These are phyloP conservation scores for Myotis vivesi DNA, from an alignment of 2,797 vertebrate species.

Conservation along the genomic window DNA sequence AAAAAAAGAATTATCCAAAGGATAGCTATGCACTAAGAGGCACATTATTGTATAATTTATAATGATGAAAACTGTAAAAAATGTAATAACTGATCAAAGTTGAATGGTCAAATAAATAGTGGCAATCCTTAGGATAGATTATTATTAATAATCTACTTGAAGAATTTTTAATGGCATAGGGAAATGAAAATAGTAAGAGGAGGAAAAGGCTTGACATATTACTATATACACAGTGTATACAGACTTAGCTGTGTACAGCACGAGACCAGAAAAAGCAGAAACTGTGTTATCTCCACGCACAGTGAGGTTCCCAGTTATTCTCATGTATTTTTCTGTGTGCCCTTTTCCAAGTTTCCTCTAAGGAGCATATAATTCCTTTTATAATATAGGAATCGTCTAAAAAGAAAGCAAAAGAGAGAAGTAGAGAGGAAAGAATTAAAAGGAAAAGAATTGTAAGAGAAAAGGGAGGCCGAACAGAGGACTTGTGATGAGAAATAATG, in stretches of 20 bases:
- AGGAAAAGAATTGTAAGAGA: neutral
- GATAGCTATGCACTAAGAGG: neutral
- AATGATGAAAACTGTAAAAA: neutral
- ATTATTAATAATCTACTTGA: neutral
- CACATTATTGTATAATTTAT: neutral
- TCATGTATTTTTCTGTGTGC: neutral
- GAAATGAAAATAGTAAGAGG: neutral
- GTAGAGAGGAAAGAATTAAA: neutral
- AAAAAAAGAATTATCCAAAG: neutral
- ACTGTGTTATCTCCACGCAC: neutral
- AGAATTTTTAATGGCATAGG: neutral
- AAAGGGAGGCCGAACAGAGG: neutral
- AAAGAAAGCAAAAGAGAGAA: neutral
- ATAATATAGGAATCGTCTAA: neutral
- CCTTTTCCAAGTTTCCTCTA: neutral
- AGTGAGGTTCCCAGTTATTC: neutral
- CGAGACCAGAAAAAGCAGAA: neutral
- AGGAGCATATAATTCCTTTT: neutral
- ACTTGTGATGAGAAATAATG: accelerated
- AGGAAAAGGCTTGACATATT: neutral
- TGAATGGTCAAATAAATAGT: neutral
- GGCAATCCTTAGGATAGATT: neutral
- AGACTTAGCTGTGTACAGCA: neutral
- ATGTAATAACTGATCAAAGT: neutral
- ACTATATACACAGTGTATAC: accelerated